A percentile compares a stretch with the other conserved stretches of the same genome.
These are phyloP conservation scores for Diarsia dahlii DNA, from an alignment of 2,888 invertebrate species.

Conservation along the genomic window DNA sequence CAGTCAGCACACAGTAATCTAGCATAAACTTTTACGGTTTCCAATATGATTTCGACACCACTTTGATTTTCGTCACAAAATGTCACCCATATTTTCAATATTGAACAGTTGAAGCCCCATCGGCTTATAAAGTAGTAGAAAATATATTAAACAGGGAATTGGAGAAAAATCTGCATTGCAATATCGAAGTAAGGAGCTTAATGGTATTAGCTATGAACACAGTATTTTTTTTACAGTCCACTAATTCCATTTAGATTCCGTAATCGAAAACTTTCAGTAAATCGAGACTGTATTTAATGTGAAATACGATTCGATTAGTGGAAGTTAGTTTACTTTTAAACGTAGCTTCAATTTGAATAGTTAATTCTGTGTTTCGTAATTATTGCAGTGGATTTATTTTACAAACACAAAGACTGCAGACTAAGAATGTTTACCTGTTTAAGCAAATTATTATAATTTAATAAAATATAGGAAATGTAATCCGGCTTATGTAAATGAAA, in stretches of 20 bases:
- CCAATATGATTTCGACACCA: background rate
- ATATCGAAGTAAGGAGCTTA: background rate
- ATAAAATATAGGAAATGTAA: no score
- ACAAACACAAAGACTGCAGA: background rate
- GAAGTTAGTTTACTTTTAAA: constrained; percentile 2
- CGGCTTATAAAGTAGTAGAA: background rate
- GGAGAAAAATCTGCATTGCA: constrained; percentile 9
- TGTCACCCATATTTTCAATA: constrained; percentile 9
- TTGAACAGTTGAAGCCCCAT: background rate
- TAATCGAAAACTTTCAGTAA: constrained; percentile 23
- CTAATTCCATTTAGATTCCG: background rate
- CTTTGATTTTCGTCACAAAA: background rate
- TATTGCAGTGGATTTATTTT: background rate
- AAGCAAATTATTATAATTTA: background rate
- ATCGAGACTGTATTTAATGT: constrained; percentile 13
- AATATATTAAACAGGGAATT: background rate
- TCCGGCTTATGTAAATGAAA: background rate
- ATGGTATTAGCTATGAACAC: background rate
- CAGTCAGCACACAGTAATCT: background rate
- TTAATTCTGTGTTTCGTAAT: background rate
- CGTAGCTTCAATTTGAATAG: background rate
- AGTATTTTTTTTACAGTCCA: background rate
- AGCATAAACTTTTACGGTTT: background rate
- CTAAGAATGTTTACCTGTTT: background rate
- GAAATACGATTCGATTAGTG: constrained; percentile 16